Evolutionary conservation across 92 coral and sea anemone genomes (phyloP).

Genomic region (Porites cylindrica): DNA sequence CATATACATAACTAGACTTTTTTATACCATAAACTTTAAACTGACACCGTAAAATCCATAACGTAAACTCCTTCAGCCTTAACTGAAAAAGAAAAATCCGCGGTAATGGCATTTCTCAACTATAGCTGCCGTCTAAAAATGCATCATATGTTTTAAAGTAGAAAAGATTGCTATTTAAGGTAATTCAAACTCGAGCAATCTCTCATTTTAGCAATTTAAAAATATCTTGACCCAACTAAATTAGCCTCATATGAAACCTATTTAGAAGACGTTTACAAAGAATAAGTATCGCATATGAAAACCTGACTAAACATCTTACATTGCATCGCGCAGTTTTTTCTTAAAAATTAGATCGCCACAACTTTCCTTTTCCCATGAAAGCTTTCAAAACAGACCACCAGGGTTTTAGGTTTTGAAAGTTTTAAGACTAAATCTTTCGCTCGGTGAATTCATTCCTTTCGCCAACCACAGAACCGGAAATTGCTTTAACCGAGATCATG

Average conservation of each 20-base stretch:
- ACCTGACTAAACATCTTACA: no score
- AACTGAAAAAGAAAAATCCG: not conserved
- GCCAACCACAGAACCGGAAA: conserved; percentile 42
- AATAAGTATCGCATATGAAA: no score
- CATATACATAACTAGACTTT: no score
- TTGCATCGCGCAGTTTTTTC: no score
- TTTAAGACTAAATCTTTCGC: conserved; percentile 1
- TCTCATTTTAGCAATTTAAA: conserved; percentile 5
- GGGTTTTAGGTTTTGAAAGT: not conserved
- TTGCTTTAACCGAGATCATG: not conserved
- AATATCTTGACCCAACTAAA: conserved; percentile 15
- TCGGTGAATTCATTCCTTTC: conserved; percentile 19
- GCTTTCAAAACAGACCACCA: not conserved
- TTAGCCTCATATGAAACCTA: conserved; percentile 41
- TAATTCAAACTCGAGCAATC: not conserved
- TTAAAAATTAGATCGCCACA: no score
- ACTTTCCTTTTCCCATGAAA: not conserved
- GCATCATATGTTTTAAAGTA: not conserved
- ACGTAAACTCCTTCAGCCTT: no score
- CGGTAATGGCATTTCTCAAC: not conserved
- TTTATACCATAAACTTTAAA: no score
- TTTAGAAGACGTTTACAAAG: conserved; percentile 16
- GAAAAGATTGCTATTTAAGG: conserved; percentile 1
- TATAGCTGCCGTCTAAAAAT: not conserved
- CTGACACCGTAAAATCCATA: no score